These are phyloP conservation scores for Amphibalanus amphitrite DNA, from an alignment of 1,140 invertebrate species.

Conservation along the genomic window DNA sequence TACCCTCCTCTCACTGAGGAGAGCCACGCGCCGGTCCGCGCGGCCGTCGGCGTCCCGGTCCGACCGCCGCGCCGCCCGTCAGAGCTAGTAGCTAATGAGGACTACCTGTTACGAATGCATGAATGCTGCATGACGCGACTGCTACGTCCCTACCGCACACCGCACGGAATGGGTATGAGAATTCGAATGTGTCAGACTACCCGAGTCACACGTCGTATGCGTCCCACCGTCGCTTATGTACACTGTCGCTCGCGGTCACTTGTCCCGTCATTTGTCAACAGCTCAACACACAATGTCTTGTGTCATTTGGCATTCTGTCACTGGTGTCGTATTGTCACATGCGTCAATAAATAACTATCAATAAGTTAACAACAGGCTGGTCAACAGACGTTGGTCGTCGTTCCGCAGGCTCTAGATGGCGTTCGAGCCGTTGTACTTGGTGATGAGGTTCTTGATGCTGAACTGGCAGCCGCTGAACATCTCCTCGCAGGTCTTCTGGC, in stretches of 20 bases:
- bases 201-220: background rate
- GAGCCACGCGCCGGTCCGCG: too few relatives aligned
- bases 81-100: background rate
- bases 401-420: background rate
- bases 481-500: conserved; percentile 20
- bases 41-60: too few relatives aligned
- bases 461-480: conserved; percentile 21
- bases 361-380: background rate
- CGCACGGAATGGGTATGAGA: background rate
- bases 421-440: conserved; percentile 16
- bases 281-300: background rate
- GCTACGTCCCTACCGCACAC: background rate
- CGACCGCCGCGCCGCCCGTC: too few relatives aligned
- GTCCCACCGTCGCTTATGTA: background rate
- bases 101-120: background rate
- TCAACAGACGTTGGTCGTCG: background rate
- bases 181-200: background rate
- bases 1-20: too few relatives aligned
- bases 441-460: conserved; percentile 21
- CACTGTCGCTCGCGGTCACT: too few relatives aligned
- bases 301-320: background rate
- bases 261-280: background rate
- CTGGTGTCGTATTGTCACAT: background rate
- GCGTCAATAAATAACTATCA: background rate
- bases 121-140: background rate